These are phyloP conservation scores for Melanotaenia duboulayi DNA, from an alignment of 2,113 vertebrate species.

Conservation along the genomic window DNA sequence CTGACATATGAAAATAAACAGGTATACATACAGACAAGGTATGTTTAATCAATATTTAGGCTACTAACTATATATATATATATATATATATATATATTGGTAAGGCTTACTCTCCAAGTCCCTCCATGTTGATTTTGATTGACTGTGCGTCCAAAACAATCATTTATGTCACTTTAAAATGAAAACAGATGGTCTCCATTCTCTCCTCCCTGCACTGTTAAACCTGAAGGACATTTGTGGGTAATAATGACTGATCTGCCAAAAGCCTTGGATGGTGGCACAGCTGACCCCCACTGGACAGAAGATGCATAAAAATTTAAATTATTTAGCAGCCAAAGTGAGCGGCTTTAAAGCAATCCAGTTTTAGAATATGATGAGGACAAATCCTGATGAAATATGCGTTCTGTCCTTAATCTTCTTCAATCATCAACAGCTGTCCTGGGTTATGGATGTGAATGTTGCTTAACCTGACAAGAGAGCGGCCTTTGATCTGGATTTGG, in stretches of 20 bases:
- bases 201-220: constrained; percentile 36
- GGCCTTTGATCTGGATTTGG: constrained; percentile 76
- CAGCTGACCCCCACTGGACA: constrained; percentile 53
- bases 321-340: constrained; percentile 63
- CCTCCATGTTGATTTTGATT: constrained; percentile 46
- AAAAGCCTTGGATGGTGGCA: constrained; percentile 23
- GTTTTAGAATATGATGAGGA: constrained; percentile 59
- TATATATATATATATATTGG: too few species aligned
- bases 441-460: constrained; percentile 71
- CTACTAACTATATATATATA: too few species aligned
- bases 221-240: constrained; percentile 56
- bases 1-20: too few species aligned
- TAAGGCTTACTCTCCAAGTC: constrained; percentile 22
- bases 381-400: constrained; percentile 79
- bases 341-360: constrained; percentile 67
- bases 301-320: constrained; percentile 67
- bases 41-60: too few species aligned
- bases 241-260: constrained; percentile 55
- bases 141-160: constrained; percentile 31
- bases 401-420: constrained; percentile 71
- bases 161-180: constrained; percentile 42
- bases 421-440: constrained; percentile 77
- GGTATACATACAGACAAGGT: too few species aligned
- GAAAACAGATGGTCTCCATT: constrained; percentile 49
- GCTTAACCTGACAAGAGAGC: constrained; percentile 68